Evolutionary conservation across 2,888 invertebrate species (phyloP), one percentile per base, ranked within the genome.

Genomic region (Ormyrus nitidulus): DNA sequence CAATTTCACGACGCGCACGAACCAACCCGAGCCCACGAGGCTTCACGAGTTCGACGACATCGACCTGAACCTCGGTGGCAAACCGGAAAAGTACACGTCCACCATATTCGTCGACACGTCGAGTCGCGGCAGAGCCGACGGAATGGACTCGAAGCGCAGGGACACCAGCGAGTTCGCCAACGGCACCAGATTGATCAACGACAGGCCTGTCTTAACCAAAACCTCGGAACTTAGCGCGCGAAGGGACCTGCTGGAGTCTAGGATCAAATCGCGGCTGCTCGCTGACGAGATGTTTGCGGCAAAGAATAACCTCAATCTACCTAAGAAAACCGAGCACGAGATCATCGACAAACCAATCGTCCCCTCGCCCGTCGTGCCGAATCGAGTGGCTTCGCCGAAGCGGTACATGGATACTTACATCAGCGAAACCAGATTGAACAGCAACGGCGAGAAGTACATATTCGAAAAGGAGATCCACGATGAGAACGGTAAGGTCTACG

Each of bases 231-330:
- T 96, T 78, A 95, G 95, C 86, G 94, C 95, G 51, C 91, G 96
- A 71, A 92, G 96, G 13, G 94, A 95, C 81, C 92, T 95, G 58
- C 91, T 96, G 13, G 96, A 96, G 88, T 96, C 96, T 0, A 92
- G 96, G 80, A 93, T 96, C 68, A 93, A 95, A 79, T 94, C 94
- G 51, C 92, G 95, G 66, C 91, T 91, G 84, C 90, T 89, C 48
- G 91, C 89, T 51, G 92, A 92, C 78, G 90, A 90, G 64, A 86
- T 87, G 77, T 89, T 89, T 80, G 87, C 87, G 9, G 86, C 86
- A 34, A 87, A 87, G 54, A 87, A 83, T 81, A 85, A 83, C 65
- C 83, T 82, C 10, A 88, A 81, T 58, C 84, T 86, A 0, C 83
- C 87, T 64, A 89, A 87, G 76, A 89, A 88, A 68, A 86, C 85